Conservation (phyloP, 2,888 invertebrate species). For the Pterostichus madidus region DNA sequence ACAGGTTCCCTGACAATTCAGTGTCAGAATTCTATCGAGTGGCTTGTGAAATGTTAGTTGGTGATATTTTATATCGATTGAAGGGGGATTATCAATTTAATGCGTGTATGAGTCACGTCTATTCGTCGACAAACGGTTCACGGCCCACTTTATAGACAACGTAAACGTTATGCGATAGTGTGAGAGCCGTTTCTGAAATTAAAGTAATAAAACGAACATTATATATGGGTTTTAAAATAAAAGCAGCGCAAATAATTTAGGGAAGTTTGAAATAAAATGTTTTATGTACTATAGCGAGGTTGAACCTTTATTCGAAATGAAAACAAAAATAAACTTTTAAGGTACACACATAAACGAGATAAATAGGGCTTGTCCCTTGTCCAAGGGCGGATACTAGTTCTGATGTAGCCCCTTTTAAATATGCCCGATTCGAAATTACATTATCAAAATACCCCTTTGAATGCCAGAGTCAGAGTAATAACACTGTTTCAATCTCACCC, state of each 20-base stretch:
- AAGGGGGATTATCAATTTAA: slow-evolving; percentile 52
- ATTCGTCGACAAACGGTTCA: slow-evolving; percentile 59
- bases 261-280: slow-evolving; percentile 66
- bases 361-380: slow-evolving; percentile 45
- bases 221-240: slow-evolving; percentile 67
- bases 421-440: slow-evolving; percentile 65
- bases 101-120: slow-evolving; percentile 61
- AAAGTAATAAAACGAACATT: slow-evolving; percentile 67
- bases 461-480: slow-evolving; percentile 45
- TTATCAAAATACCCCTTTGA: slow-evolving; percentile 66
- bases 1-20: not conserved
- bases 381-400: slow-evolving; percentile 22
- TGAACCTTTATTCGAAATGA: slow-evolving; percentile 56
- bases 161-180: slow-evolving; percentile 64
- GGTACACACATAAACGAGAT: slow-evolving; percentile 66
- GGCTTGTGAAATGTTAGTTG: slow-evolving; percentile 32
- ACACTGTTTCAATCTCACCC: slow-evolving; percentile 63
- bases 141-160: slow-evolving; percentile 63
- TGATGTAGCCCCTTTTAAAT: slow-evolving; percentile 57
- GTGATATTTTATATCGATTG: slow-evolving; percentile 45
- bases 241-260: slow-evolving; percentile 66
- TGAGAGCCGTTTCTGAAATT: slow-evolving; percentile 65
- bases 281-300: slow-evolving; percentile 63
- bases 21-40: not conserved
- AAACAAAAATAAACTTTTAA: slow-evolving; percentile 66